Conservation (phyloP, 2,113 vertebrate genomes). For the Holacanthus passer region DNA sequence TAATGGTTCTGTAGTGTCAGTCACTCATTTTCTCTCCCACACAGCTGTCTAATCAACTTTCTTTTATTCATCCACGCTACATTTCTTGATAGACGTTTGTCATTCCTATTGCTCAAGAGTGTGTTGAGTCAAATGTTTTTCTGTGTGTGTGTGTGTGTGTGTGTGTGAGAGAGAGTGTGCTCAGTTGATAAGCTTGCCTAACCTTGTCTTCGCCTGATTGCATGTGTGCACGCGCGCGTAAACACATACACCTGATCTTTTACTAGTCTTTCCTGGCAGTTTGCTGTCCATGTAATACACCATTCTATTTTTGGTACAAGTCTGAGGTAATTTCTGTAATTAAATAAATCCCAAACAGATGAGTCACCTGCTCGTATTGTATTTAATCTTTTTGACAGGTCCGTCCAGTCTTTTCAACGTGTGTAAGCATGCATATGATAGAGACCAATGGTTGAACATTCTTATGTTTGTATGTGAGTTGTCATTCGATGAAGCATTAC, state of each 20-base stretch:
- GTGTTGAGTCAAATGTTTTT: constrained; percentile 60
- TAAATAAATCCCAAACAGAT: not conserved
- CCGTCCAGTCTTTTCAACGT: constrained; percentile 4
- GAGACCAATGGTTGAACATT: not conserved
- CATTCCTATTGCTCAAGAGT: constrained; percentile 65
- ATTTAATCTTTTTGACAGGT: constrained; percentile 17
- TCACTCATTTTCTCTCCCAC: constrained; percentile 10
- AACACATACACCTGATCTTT: constrained; percentile 3
- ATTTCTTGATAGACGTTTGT: constrained; percentile 41
- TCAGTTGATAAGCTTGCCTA: constrained; percentile 62
- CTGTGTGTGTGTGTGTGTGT: constrained; percentile 39
- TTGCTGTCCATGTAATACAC: not conserved
- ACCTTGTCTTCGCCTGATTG: constrained; percentile 59
- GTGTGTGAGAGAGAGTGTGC: constrained; percentile 46
- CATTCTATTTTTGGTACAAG: constrained; percentile 32
- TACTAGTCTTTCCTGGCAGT: constrained; percentile 16
- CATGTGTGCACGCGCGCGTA: constrained; percentile 8
- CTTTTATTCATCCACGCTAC: constrained; percentile 27
- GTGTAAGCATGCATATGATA: not conserved
- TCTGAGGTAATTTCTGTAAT: constrained; percentile 18
- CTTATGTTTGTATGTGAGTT: not conserved
- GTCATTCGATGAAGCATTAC: not conserved
- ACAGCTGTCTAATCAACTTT: constrained; percentile 10
- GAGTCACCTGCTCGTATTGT: constrained; percentile 31
- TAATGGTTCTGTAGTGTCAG: constrained; percentile 5